Evolutionary conservation across 2,888 invertebrate species (phyloP).

Genomic region (Frankliniella intonsa): DNA sequence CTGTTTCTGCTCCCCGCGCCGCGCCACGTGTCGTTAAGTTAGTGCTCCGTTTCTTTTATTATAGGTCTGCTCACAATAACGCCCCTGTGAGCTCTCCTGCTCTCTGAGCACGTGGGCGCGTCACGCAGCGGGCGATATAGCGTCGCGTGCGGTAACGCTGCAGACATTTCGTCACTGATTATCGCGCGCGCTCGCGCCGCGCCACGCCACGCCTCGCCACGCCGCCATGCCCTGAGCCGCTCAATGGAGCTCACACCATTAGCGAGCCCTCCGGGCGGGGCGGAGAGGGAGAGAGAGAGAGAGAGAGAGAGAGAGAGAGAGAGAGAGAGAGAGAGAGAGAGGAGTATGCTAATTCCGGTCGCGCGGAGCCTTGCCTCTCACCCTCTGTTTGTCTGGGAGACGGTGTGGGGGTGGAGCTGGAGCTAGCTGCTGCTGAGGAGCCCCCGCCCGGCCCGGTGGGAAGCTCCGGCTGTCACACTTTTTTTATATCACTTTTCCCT

Average conservation of each 20-base stretch:
- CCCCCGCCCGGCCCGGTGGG: not conserved
- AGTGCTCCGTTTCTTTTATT: too few species aligned
- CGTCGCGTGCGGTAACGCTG: not conserved
- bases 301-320: not conserved
- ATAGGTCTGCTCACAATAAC: too few species aligned
- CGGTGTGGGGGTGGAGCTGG: not conserved
- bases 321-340: not conserved
- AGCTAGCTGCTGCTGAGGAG: not conserved
- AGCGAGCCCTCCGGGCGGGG: not conserved
- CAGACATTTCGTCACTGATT: not conserved
- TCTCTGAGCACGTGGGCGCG: too few species aligned
- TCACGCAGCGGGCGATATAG: too few species aligned
- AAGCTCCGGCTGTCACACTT: not conserved
- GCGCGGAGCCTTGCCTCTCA: not conserved
- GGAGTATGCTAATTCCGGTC: not conserved
- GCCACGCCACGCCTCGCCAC: not conserved
- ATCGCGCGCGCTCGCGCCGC: not conserved
- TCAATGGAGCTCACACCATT: not conserved
- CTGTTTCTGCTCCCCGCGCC: too few species aligned
- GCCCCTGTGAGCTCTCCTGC: too few species aligned
- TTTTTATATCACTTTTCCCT: not conserved
- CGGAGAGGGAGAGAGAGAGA: not conserved
- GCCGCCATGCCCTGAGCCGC: too few species aligned
- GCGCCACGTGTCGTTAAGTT: too few species aligned
- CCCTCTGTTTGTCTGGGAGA: not conserved